Evolutionary conservation across 1,140 invertebrate genomes (phyloP).

Genomic region (Liolophura sinensis): DNA sequence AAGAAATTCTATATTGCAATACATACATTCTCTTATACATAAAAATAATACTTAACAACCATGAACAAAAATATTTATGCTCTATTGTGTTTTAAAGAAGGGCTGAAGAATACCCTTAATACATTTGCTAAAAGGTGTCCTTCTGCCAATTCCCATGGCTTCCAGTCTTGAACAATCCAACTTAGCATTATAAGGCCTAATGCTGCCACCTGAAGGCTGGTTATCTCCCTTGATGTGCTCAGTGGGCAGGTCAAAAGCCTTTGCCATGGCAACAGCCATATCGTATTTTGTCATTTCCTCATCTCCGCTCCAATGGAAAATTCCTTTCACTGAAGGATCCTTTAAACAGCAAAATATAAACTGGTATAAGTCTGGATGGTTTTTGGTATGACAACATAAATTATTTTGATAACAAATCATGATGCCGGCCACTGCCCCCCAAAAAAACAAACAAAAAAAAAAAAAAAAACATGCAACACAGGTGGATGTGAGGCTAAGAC

Average conservation of each 20-base stretch:
- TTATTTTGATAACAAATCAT: too few relatives aligned
- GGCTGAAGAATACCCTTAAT: slow-evolving; percentile 51
- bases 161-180: slow-evolving; percentile 57
- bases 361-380: background rate
- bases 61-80: too few relatives aligned
- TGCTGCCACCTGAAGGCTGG: slow-evolving; percentile 41
- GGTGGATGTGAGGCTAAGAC: too few relatives aligned
- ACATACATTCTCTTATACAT: too few relatives aligned
- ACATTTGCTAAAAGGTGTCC: slow-evolving; percentile 58
- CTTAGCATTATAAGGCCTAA: slow-evolving; percentile 60
- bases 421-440: too few relatives aligned
- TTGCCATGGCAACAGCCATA: slow-evolving; percentile 62
- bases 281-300: slow-evolving; percentile 65
- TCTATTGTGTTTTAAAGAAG: background rate
- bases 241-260: slow-evolving; percentile 55
- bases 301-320: slow-evolving; percentile 63
- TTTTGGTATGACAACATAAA: too few relatives aligned
- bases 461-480: too few relatives aligned
- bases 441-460: too few relatives aligned
- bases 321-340: slow-evolving; percentile 50
- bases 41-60: too few relatives aligned
- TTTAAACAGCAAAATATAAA: slow-evolving; percentile 15
- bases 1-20: too few relatives aligned
- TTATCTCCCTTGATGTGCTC: slow-evolving; percentile 52
- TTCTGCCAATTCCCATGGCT: slow-evolving; percentile 51